Conservation (phyloP, 2,888 invertebrate species). For the Microctonus hyperodae region DNA sequence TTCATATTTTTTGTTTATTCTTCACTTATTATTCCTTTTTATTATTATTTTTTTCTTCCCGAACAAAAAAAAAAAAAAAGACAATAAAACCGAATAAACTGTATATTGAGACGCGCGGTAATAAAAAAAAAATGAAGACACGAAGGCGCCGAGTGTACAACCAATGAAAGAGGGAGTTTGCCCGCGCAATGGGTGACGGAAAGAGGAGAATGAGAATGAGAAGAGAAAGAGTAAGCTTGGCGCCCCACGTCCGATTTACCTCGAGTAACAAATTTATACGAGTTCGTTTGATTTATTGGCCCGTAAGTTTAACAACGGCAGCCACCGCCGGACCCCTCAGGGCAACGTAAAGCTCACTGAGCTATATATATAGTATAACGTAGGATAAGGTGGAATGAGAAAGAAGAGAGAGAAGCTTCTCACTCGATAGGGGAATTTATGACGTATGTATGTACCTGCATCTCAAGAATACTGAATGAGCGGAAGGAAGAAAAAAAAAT, state of each 20-base stretch:
- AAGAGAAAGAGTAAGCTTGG: conserved; percentile 30
- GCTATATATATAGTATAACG: conserved; percentile 20
- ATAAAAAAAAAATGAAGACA: conserved; percentile 13
- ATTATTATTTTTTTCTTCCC: not conserved
- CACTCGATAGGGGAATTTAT: conserved; percentile 56
- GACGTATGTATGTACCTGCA: conserved; percentile 51
- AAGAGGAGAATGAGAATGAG: conserved; percentile 23
- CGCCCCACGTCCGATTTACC: conserved; percentile 52
- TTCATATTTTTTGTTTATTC: conserved; percentile 53
- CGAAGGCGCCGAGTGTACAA: not conserved
- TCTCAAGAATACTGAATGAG: conserved; percentile 39
- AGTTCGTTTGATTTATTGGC: conserved; percentile 57
- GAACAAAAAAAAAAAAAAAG: not conserved
- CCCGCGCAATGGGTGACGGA: not conserved
- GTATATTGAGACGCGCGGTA: not conserved
- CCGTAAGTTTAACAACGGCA: conserved; percentile 56
- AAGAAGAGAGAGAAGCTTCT: conserved; percentile 28
- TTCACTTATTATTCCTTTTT: not conserved
- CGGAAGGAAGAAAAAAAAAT: conserved; percentile 14
- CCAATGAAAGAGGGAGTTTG: conserved; percentile 6
- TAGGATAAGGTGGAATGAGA: conserved; percentile 25
- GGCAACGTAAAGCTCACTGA: conserved; percentile 18
- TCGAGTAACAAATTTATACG: conserved; percentile 59
- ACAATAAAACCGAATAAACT: not conserved
- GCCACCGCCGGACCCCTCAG: conserved; percentile 41